Conservation (phyloP, 2,113 vertebrate genomes). For the Psittacula cyanocephala region DNA sequence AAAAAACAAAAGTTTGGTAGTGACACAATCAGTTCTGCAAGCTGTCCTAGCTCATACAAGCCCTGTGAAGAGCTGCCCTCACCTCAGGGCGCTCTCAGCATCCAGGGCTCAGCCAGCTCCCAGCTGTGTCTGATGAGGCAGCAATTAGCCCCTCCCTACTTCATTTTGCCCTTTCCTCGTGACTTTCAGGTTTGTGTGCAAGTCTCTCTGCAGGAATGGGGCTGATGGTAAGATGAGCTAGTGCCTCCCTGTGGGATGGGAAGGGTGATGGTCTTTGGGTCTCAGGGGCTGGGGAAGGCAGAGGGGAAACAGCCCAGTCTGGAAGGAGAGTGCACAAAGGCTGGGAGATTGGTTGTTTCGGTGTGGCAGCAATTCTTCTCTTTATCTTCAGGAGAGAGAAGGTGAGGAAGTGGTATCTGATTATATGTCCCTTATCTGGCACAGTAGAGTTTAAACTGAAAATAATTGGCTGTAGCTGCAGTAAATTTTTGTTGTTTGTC, state of each 20-base stretch:
- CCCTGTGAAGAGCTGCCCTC: not conserved
- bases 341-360: not conserved
- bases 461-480: not conserved
- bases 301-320: not conserved
- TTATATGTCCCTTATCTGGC: not conserved
- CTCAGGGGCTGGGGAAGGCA: not conserved
- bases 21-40: fast-evolving
- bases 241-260: fast-evolving
- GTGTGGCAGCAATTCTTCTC: fast-evolving
- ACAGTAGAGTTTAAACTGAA: not conserved
- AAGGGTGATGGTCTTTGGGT: too few relatives aligned
- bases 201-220: fast-evolving
- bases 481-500: not conserved
- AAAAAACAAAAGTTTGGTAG: not conserved
- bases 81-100: not conserved
- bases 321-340: fast-evolving
- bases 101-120: not conserved
- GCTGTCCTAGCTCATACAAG: not conserved
- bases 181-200: not conserved
- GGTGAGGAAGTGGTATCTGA: not conserved
- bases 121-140: not conserved
- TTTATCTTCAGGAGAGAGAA: not conserved
- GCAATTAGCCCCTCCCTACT: not conserved
- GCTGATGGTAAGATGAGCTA: fast-evolving
- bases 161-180: not conserved